Conservation (phyloP, 2,113 vertebrate genomes). For the Pseudolaguvia tuberculata region DNA sequence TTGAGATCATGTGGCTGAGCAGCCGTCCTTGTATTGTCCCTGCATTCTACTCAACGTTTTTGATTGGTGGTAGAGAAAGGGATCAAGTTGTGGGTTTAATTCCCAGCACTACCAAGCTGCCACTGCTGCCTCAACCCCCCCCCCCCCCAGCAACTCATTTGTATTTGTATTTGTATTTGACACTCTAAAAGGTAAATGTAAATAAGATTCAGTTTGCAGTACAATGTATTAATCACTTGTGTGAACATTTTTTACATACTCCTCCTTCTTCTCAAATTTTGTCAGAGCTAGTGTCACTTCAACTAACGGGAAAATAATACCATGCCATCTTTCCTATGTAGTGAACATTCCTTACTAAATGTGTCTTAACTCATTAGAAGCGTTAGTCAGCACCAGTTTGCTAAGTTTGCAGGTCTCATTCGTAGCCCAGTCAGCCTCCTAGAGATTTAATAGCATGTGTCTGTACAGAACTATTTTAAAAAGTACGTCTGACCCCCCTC, state of each 20-base stretch:
- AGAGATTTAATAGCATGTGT: slow-evolving; percentile 10
- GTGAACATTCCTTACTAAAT: neutral
- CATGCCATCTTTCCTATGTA: no score
- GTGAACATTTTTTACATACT: no score
- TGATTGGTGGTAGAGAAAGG: neutral
- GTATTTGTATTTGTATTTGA: no score
- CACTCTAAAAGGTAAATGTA: no score
- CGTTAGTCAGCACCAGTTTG: neutral
- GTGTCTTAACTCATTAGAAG: neutral
- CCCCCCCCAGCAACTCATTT: no score
- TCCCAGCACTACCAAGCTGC: no score
- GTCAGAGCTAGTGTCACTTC: neutral
- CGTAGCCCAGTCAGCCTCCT: neutral
- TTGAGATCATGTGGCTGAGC: neutral
- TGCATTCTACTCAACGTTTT: neutral
- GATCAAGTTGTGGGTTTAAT: no score
- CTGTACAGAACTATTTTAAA: slow-evolving; percentile 15
- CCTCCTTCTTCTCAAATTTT: neutral
- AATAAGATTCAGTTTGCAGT: no score
- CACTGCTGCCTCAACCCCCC: no score
- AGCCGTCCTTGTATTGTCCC: neutral
- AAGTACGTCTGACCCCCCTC: slow-evolving; percentile 10
- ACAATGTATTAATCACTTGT: no score
- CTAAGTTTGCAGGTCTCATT: slow-evolving; percentile 12
- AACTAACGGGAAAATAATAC: neutral